Evolutionary conservation across 1,140 invertebrate species (phyloP).

Genomic region (Oreohelix idahoensis): DNA sequence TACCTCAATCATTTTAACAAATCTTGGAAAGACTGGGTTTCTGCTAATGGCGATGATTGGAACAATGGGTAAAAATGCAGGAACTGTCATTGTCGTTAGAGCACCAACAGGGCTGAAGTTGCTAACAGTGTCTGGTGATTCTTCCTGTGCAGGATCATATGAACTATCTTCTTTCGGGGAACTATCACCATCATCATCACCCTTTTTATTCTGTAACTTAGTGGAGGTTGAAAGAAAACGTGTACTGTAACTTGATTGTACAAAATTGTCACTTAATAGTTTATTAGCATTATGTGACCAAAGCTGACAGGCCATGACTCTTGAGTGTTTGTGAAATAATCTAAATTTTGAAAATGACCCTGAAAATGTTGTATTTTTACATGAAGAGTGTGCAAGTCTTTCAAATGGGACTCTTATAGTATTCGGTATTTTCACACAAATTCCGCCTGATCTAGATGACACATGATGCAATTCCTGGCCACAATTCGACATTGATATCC

Average conservation of each 20-base stretch:
- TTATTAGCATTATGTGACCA: not conserved
- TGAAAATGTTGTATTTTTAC: not conserved
- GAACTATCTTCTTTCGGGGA: not conserved
- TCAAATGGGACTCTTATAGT: not conserved
- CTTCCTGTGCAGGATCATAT: not conserved
- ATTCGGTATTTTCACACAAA: not conserved
- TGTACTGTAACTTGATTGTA: not conserved
- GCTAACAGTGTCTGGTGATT: conserved; percentile 1
- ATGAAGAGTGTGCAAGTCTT: not conserved
- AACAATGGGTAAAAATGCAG: conserved; percentile 95
- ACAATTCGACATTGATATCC: conserved; percentile 4
- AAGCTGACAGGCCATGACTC: no score
- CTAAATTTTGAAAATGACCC: not conserved
- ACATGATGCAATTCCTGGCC: not conserved
- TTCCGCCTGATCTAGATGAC: not conserved
- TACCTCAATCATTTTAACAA: conserved; percentile 97
- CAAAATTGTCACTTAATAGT: not conserved
- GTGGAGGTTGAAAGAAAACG: conserved; percentile 1
- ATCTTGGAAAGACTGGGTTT: conserved; percentile 97
- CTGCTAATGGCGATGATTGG: conserved; percentile 94
- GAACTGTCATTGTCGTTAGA: conserved; percentile 85
- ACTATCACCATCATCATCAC: conserved; percentile 26
- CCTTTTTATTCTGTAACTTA: conserved; percentile 8
- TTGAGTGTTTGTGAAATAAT: not conserved
- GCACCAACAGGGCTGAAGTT: conserved; percentile 48